A percentile compares a stretch with the other conserved stretches of the same genome.
Conservation (phyloP, 53 echinoderm and acorn worm species). For the Paelopatides confundens region DNA sequence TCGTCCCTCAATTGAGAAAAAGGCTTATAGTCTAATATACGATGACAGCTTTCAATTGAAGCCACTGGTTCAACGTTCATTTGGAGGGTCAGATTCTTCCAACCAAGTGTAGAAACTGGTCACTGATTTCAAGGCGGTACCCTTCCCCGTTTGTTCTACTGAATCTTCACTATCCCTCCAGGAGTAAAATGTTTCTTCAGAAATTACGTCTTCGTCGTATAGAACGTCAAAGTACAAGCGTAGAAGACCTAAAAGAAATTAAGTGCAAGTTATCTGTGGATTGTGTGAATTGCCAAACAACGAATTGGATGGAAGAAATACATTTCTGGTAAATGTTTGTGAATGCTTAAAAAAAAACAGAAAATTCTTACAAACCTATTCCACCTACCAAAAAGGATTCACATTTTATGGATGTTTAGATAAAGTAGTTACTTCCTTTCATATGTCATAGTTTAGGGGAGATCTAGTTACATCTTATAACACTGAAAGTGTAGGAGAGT, state of each 20-base stretch:
- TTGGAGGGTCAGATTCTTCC: constrained; percentile 65
- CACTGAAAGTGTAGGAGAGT: too few species aligned
- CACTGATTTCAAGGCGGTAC: constrained; percentile 90
- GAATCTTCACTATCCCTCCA: constrained; percentile 81
- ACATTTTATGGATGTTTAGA: too few species aligned
- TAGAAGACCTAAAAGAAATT: constrained; percentile 69
- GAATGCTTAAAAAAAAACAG: not conserved
- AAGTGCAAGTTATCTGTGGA: not conserved
- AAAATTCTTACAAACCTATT: too few species aligned
- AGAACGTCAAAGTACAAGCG: constrained; percentile 87
- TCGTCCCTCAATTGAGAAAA: not conserved
- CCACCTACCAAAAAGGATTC: too few species aligned
- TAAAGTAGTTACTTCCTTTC: too few species aligned
- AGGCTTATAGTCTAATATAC: not conserved
- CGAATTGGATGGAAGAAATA: not conserved
- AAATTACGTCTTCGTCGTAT: constrained; percentile 91
- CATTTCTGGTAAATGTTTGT: not conserved
- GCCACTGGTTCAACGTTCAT: not conserved
- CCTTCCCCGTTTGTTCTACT: constrained; percentile 79
- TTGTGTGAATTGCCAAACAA: too few species aligned
- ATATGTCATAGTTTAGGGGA: too few species aligned
- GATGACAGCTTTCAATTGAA: not conserved
- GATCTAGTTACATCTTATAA: too few species aligned
- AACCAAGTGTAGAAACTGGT: constrained; percentile 92
- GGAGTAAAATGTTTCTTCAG: constrained; percentile 87